phyloP scores from a whole-genome alignment of 1,140 invertebrate species.

The Brachystomella parvula region DNA sequence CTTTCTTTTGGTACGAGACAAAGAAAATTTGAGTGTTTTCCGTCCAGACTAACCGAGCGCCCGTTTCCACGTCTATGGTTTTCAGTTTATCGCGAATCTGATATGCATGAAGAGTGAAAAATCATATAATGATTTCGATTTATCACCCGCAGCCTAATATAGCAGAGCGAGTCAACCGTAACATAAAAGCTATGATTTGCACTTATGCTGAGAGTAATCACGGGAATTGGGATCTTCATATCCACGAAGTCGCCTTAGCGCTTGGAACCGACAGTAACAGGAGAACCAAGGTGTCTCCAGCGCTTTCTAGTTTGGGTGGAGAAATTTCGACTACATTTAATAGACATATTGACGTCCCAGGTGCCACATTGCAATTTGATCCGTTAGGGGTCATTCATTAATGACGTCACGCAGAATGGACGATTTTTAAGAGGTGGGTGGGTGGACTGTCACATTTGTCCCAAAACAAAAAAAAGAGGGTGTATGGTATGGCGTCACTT shows the following conservation, averaged over 20 bases:
- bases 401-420: too few species aligned
- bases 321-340: conserved; percentile 37
- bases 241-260: conserved; percentile 44
- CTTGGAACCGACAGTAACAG: conserved; percentile 43
- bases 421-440: too few species aligned
- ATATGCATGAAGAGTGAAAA: conserved; percentile 11
- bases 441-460: too few species aligned
- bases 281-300: conserved; percentile 42
- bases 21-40: too few species aligned
- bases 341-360: conserved; percentile 1
- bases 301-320: conserved; percentile 42
- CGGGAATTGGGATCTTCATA: conserved; percentile 40
- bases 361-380: not conserved
- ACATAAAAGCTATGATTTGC: conserved; percentile 43
- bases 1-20: too few species aligned
- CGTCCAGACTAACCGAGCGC: too few species aligned
- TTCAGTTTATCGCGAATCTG: conserved; percentile 18
- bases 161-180: conserved; percentile 44
- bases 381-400: too few species aligned
- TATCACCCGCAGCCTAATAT: conserved; percentile 45
- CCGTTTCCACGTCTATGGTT: too few species aligned
- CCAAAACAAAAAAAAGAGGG: too few species aligned
- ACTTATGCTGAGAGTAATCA: conserved; percentile 42
- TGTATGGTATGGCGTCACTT: too few species aligned
- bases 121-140: conserved; percentile 31